Evolutionary conservation across 2,113 vertebrate species (phyloP).

Genomic region (Pithys albifrons): DNA sequence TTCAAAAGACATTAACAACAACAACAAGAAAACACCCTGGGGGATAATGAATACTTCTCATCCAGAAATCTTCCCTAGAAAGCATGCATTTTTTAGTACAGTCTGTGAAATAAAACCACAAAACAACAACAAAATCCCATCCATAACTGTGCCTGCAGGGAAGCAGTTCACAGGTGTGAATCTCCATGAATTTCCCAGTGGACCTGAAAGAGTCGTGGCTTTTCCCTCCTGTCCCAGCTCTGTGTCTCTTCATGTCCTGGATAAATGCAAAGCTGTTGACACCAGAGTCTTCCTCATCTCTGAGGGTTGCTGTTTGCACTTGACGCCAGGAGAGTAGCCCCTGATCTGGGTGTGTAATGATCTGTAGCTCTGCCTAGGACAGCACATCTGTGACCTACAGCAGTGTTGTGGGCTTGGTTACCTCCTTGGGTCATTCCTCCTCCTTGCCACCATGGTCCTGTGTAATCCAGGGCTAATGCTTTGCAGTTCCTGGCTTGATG

Average conservation of each 20-base stretch:
- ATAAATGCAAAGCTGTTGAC: neutral
- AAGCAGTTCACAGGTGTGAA: neutral
- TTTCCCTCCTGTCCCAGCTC: neutral
- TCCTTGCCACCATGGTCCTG: neutral
- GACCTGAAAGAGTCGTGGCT: neutral
- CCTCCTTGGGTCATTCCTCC: neutral
- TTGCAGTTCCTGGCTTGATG: neutral
- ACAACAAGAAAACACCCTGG: neutral
- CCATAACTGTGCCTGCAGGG: neutral
- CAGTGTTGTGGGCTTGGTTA: neutral
- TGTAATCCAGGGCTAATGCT: neutral
- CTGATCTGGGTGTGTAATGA: neutral
- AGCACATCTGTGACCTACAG: neutral
- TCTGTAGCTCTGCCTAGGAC: neutral
- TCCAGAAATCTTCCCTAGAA: neutral
- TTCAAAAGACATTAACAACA: neutral
- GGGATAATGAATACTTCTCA: neutral
- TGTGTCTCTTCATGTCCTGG: neutral
- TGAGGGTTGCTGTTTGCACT: neutral
- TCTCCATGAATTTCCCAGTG: neutral
- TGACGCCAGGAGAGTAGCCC: neutral
- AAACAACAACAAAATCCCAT: fast-evolving
- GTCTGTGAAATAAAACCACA: fast-evolving
- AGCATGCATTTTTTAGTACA: neutral
- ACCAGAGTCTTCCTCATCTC: neutral